Base-by-base conservation (phyloP, 2,113 vertebrate genomes). In the Ondatra zibethicus region DNA sequence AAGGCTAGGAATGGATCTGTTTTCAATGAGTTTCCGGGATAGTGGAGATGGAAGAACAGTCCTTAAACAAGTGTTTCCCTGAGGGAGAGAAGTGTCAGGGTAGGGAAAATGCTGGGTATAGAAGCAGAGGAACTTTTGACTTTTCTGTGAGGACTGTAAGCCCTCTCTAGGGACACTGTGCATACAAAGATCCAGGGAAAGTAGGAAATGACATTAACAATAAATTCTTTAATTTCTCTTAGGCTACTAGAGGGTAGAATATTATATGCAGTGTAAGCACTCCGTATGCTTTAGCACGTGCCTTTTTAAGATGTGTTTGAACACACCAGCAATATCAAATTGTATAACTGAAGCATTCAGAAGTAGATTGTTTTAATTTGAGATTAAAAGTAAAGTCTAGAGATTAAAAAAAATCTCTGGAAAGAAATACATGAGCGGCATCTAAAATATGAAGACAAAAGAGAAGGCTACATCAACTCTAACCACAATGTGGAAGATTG, bases 321-420 rank as follows among this genome's bases (percentile, higher is more conserved):
- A 45, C 27, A 55, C 25, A 89, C 94, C 85, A 94, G 52, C 50
- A 86, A 61, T 80, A 89, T 93, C 55, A 89, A 70, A 65, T 29
- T 11, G 21, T 77, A 33, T 61, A 63, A 17, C 4, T 45, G 80
- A 85, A 50, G 36, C 47, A 88, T 95, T 95, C 63, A 89, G 36
- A 91, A 80, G 45, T 87, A 3, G 58, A 80, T 86, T 61, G 72
- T 80, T 72, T 91, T 92, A 84, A 92, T 90, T 88, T 92, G 47
- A 27, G 42, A 14, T 80, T 70, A 90, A 91, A 89, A 91, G 68
- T 72, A 77, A 95, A 91, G 86, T 76, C n/a, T 88, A 4, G 31
- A n/a, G 52, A 89, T 16, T 84, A 92, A 88, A 12, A 9, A 78
- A 96, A 81, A 92, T 68, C 29, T 39, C 61, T 77, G 52, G 89